Evolutionary conservation across 2,113 vertebrate species (phyloP), one percentile per base, ranked within the genome.

Genomic region (Malurus melanocephalus): DNA sequence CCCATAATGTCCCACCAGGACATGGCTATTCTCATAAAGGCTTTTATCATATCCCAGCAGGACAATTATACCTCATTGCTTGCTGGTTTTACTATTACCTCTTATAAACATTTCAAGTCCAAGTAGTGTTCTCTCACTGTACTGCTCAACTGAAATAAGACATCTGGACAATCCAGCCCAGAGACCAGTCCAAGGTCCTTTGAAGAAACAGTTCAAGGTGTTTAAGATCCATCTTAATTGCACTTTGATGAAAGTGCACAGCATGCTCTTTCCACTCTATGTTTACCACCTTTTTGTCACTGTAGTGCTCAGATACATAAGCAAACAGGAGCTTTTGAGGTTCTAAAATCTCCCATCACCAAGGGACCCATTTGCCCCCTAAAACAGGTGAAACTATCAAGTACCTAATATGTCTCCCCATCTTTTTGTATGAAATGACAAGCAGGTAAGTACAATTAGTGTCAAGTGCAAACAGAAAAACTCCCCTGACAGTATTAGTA

Each of bases 31-130:
- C 91, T 86, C 94, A 90, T 93, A 93, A 96, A 96, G 80, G 82
- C 94, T 97, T 96, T 87, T 80, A 88, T 87, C 91, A 77, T 89
- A 94, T 86, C 95, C 94, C 96, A 96, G 96, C 92, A 95, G 93
- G 96, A 96, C 94, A 93, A 92, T 96, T 83, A 87, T 38, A 94
- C 89, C 94, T 95, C 91, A 92, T 51, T 85, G 91, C 82, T 89
- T 30, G 5, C 94, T 90, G 94, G 72, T 93, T 95, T 94, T 94
- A 94, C 74, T 94, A 73, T 89, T 91, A 91, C 94, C 89, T 96
- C 93, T 72, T 85, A 62, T 19, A 95, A 96, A 93, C 51, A 93
- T 76, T 95, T 72, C 75, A 77, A 88, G 69, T 38, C 79, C 83
- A 85, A 83, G 81, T 24, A 94, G 65, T 92, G 90, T 62, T 90